A percentile compares a stretch with the other conserved stretches of the same genome.
Evolutionary conservation across 2,888 invertebrate genomes (phyloP).

Genomic region (Melangyna quadrimaculata): DNA sequence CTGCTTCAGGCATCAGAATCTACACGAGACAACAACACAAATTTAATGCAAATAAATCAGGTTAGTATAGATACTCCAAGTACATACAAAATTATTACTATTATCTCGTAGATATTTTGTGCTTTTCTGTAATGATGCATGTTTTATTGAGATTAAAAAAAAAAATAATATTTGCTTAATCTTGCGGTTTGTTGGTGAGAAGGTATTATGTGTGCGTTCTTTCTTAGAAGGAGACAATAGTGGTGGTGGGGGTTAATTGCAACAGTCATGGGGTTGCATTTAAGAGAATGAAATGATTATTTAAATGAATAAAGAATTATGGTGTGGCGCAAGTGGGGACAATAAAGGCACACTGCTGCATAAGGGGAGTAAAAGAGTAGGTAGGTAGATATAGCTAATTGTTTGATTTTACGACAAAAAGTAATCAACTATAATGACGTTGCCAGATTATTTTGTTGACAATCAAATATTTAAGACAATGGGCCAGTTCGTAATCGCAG

Average conservation of each 20-base stretch:
- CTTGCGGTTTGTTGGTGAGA: not conserved
- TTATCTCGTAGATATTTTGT: slow-evolving; percentile 64
- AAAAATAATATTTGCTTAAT: not conserved
- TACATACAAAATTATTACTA: slow-evolving; percentile 37
- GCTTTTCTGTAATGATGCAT: slow-evolving; percentile 62
- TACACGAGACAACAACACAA: slow-evolving; percentile 32
- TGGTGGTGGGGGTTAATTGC: not conserved
- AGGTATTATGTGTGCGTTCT: slow-evolving; percentile 6
- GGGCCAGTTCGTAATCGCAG: too few species aligned
- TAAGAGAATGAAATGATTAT: slow-evolving; percentile 4
- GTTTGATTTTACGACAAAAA: not conserved
- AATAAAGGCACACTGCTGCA: not conserved
- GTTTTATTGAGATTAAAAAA: slow-evolving; percentile 26
- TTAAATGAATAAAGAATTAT: not conserved
- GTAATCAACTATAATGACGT: not conserved
- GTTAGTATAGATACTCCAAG: slow-evolving; percentile 50
- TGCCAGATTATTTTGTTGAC: not conserved
- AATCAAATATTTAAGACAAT: not conserved
- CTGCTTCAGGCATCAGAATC: slow-evolving; percentile 20
- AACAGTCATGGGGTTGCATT: slow-evolving; percentile 12
- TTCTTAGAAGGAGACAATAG: not conserved
- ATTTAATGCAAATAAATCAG: slow-evolving; percentile 71
- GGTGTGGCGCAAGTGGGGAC: not conserved
- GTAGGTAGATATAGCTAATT: too few species aligned
- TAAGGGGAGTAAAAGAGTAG: not conserved